Evolutionary conservation across 2,888 invertebrate species (phyloP), one percentile per base, ranked within the genome.

Genomic region (Melangyna quadrimaculata): DNA sequence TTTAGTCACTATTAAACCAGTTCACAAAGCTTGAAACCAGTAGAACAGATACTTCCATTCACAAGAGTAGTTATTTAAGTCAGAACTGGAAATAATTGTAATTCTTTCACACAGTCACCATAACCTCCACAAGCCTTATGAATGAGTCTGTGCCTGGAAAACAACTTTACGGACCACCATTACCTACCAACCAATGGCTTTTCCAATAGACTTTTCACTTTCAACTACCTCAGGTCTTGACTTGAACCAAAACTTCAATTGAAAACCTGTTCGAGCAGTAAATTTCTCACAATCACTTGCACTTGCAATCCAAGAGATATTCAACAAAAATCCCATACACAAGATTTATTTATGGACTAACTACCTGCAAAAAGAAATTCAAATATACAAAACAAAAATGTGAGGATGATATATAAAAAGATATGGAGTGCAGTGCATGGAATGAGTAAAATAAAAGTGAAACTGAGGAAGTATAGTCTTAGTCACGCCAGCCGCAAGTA

Each of bases 191-290:
- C 37, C 27, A 79, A 43, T 37, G 27, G 51, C 24, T 78, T 78
- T 79, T 75, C 74, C 83, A 71, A 51, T 74, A 37, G 59, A 59
- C 79, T 75, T 86, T 86, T 86, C 80, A 78, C 86, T 86, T 86
- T 86, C 86, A 73, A 73, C 10, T n/a, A 59, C 67, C 40, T 17
- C 67, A 70, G 12, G 43, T 32, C 29, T 45, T 12, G 27, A n/a
- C n/a, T 32, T 8, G 4, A 63, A 69, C 70, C 43, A 67, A 67
- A 67, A 51, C 65, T 57, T 37, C 53, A 74, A 78, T 61, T 48
- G 73, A 57, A 77, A 72, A 81, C 86, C 77, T 77, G 86, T 80
- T 72, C n/a, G 27, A 35, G 55, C 65, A 53, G 77, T 77, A 81
- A 70, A 65, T 86, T 79, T 84, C 79, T 74, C 81, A 78, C 77